These are phyloP conservation scores for Sebastes schlegelii DNA, from an alignment of 2,113 vertebrate species.

Conservation along the genomic window DNA sequence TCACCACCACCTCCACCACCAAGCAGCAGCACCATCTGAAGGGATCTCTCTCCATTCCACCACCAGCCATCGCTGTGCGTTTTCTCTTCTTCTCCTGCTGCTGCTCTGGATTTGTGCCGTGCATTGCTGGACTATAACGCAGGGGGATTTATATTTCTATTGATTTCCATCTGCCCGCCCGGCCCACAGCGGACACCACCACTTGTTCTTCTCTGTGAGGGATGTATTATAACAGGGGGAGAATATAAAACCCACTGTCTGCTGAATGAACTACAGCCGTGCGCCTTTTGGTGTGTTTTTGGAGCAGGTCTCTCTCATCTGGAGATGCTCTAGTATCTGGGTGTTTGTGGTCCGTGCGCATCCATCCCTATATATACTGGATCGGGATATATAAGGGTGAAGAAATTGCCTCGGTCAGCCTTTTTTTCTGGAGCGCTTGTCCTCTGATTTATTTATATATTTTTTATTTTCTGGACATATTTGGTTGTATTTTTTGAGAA, in stretches of 20 bases:
- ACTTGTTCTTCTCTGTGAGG: conserved; percentile 61
- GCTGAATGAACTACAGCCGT: conserved; percentile 72
- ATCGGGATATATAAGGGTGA: conserved; percentile 68
- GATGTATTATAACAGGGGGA: conserved; percentile 74
- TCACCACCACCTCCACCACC: conserved; percentile 7
- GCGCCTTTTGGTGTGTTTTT: conserved; percentile 53
- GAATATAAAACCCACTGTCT: conserved; percentile 58
- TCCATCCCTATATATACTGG: conserved; percentile 17
- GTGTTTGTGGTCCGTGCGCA: conserved; percentile 42
- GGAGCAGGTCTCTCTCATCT: conserved; percentile 59
- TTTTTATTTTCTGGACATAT: conserved; percentile 27
- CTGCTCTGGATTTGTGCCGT: conserved; percentile 70
- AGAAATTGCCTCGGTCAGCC: conserved; percentile 12
- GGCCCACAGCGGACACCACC: conserved; percentile 54
- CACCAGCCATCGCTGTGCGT: conserved; percentile 28
- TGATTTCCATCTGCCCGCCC: conserved; percentile 47
- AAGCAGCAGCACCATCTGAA: conserved; percentile 53
- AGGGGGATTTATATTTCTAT: conserved; percentile 76
- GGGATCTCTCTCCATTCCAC: conserved; percentile 66
- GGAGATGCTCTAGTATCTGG: conserved; percentile 64
- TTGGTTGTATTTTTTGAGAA: conserved; percentile 31
- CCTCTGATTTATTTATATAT: conserved; percentile 10
- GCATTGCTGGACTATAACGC: conserved; percentile 61
- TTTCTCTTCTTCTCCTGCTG: conserved; percentile 22
- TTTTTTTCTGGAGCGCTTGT: conserved; percentile 46